Evolutionary conservation across 2,888 invertebrate species (phyloP).

Genomic region (Phytoseiulus persimilis): DNA sequence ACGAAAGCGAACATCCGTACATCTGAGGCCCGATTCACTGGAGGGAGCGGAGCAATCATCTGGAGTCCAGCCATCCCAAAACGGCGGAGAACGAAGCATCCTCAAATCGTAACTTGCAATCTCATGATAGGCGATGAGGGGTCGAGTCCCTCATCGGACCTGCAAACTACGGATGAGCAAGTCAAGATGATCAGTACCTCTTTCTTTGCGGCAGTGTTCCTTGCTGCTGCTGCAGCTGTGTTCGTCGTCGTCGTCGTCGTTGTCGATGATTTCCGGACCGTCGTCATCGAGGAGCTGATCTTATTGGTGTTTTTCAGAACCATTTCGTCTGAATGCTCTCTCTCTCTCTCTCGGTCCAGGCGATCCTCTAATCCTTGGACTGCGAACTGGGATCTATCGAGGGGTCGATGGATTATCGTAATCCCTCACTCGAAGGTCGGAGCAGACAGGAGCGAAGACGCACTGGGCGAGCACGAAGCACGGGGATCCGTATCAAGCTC

Average conservation of each 20-base stretch:
- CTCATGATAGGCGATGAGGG: no score
- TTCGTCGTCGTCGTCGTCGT: neutral
- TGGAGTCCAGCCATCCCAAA: no score
- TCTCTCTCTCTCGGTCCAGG: no score
- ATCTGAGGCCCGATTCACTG: no score
- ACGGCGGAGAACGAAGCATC: no score
- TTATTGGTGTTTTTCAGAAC: conserved; percentile 29
- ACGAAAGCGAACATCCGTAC: no score
- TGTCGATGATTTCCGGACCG: conserved; percentile 21
- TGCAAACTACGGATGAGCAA: neutral
- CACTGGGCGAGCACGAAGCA: neutral
- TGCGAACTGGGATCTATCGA: neutral
- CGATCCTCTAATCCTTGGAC: no score
- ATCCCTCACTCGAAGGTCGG: neutral
- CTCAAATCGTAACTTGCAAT: no score
- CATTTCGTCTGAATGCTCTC: neutral
- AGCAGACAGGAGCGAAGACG: neutral
- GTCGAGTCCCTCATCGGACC: no score
- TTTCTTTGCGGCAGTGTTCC: neutral
- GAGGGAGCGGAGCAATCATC: no score
- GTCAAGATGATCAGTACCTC: neutral
- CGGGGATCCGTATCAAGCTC: neutral
- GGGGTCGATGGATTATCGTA: neutral
- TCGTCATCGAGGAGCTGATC: neutral
- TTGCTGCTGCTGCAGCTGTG: neutral